Evolutionary conservation across 1,140 invertebrate genomes (phyloP).

Genomic region (Eufriesea mexicana): DNA sequence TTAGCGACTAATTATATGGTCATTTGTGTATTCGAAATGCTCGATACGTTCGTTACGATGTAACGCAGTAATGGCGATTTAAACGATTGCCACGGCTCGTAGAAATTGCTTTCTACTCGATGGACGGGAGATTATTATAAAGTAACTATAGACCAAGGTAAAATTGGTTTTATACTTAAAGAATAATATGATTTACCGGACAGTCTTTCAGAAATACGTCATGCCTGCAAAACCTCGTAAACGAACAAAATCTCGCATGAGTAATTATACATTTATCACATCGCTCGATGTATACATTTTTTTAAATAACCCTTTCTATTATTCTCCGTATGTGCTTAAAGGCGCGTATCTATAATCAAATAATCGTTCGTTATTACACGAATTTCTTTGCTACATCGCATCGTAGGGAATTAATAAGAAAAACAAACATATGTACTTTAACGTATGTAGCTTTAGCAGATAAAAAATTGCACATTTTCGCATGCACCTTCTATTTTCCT

Average conservation of each 20-base stretch:
- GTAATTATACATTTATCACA: neutral
- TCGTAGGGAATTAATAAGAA: too few relatives aligned
- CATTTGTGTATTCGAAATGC: neutral
- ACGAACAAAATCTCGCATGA: neutral
- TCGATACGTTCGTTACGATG: constrained; percentile 11
- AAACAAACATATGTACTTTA: too few relatives aligned
- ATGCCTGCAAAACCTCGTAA: neutral
- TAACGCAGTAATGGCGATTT: neutral
- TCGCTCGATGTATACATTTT: neutral
- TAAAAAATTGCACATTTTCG: neutral
- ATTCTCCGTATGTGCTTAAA: too few relatives aligned
- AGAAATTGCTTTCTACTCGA: neutral
- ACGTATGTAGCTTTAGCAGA: neutral
- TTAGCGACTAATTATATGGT: constrained; percentile 23
- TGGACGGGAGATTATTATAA: constrained; percentile 23
- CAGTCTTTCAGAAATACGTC: constrained; percentile 1
- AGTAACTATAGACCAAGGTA: constrained; percentile 2
- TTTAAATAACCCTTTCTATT: neutral
- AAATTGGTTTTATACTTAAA: neutral
- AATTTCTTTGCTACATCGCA: too few relatives aligned
- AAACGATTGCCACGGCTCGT: neutral
- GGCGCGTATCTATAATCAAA: too few relatives aligned
- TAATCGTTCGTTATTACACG: too few relatives aligned
- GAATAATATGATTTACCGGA: neutral
- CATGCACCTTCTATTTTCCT: neutral